Percentiles rank a stretch among this genome's conserved stretches.
Evolutionary conservation across 1,140 invertebrate species (phyloP).

Genomic region (Drosophila simulans): DNA sequence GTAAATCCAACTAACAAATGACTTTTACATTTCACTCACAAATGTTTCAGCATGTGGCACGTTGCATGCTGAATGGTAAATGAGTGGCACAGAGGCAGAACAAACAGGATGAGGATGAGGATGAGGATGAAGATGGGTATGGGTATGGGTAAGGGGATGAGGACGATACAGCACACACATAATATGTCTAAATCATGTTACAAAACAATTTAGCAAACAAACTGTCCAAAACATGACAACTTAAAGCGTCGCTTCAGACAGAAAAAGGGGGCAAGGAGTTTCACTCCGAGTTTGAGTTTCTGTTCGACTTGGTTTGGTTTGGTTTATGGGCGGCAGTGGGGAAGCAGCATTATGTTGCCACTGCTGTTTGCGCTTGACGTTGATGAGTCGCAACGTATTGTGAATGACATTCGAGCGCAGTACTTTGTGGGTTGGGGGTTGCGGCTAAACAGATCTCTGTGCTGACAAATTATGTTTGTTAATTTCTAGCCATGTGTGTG

Average conservation of each 20-base stretch:
- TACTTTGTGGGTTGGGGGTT: neutral
- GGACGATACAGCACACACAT: conserved; percentile 14
- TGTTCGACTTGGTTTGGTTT: neutral
- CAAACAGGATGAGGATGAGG: conserved; percentile 3
- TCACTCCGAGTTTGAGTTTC: neutral
- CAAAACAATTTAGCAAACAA: conserved; percentile 82
- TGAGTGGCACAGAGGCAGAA: conserved; percentile 6
- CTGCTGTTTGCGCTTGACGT: conserved; percentile 52
- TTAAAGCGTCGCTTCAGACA: conserved; percentile 67
- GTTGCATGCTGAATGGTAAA: conserved; percentile 33
- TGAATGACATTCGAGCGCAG: conserved; percentile 66
- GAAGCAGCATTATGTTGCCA: conserved; percentile 10
- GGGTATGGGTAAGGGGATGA: neutral
- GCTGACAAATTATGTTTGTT: conserved; percentile 62
- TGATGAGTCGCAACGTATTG: conserved; percentile 74
- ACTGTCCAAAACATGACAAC: conserved; percentile 82
- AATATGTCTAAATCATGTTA: conserved; percentile 72
- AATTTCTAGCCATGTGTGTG: conserved; percentile 17
- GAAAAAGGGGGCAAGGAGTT: conserved; percentile 5
- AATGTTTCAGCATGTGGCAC: conserved; percentile 31
- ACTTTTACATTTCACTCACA: conserved; percentile 37
- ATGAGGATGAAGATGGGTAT: neutral
- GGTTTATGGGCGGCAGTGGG: neutral
- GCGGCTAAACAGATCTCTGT: conserved; percentile 18
- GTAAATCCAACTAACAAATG: conserved; percentile 26